phyloP scores from a whole-genome alignment of 1,140 invertebrate species.

The Drosophila rufa region DNA sequence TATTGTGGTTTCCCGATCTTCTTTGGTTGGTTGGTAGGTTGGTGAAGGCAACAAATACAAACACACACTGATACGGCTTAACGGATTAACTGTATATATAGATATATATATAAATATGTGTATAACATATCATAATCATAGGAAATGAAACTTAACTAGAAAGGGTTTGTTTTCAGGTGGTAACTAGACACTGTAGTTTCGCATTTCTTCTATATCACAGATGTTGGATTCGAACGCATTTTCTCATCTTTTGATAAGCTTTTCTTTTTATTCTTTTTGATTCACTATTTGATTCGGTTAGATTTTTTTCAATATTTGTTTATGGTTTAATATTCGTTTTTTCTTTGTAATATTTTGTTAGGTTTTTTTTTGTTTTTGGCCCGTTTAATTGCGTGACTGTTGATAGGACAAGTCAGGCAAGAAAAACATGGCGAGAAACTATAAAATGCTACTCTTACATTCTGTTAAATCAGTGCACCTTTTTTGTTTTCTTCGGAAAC shows the following conservation, averaged over 20 bases:
- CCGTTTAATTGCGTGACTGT: slow-evolving; percentile 83
- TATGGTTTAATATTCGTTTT: slow-evolving; percentile 43
- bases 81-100: slow-evolving; percentile 50
- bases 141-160: slow-evolving; percentile 66
- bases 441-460: slow-evolving; percentile 85
- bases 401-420: slow-evolving; percentile 76
- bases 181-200: slow-evolving; percentile 60
- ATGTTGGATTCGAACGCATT: slow-evolving; percentile 51
- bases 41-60: slow-evolving; percentile 58
- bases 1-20: slow-evolving; percentile 36
- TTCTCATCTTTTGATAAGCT: slow-evolving; percentile 27
- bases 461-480: slow-evolving; percentile 85
- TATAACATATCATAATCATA: slow-evolving; percentile 38
- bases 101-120: slow-evolving; percentile 4
- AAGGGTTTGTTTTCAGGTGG: slow-evolving; percentile 26
- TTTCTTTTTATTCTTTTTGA: slow-evolving; percentile 34
- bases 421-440: slow-evolving; percentile 83
- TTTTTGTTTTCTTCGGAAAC: slow-evolving; percentile 71
- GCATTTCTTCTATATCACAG: slow-evolving; percentile 60
- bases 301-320: slow-evolving; percentile 58
- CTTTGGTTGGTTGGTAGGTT: slow-evolving; percentile 37
- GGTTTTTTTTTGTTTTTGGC: slow-evolving; percentile 60
- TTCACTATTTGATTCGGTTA: slow-evolving; percentile 54
- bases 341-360: slow-evolving; percentile 24
- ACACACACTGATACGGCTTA: slow-evolving; percentile 55